Evolutionary conservation across 1,140 invertebrate species (phyloP).

Genomic region (Akabosia matsudoensis): DNA sequence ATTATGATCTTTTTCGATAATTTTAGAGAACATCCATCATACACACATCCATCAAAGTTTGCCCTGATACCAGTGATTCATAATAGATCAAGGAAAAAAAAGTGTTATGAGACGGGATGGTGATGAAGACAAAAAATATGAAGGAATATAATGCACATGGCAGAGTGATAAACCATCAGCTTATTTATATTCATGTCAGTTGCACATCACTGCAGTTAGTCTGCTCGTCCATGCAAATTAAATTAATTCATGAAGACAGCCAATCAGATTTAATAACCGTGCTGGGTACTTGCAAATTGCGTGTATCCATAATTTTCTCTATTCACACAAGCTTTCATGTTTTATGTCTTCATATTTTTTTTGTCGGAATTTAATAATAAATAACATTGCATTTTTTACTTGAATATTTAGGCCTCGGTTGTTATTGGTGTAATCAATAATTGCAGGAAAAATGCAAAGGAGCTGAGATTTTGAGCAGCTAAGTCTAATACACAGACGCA

Average conservation of each 20-base stretch:
- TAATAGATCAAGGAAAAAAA: not conserved
- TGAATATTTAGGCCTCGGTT: too few species aligned
- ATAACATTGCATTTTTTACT: too few species aligned
- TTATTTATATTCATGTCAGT: slow-evolving; percentile 15
- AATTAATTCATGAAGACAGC: slow-evolving; percentile 17
- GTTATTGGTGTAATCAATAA: too few species aligned
- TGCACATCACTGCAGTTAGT: not conserved
- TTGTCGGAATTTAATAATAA: too few species aligned
- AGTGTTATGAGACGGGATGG: not conserved
- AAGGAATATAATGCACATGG: not conserved
- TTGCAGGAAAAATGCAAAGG: too few species aligned
- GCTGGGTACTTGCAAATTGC: too few species aligned
- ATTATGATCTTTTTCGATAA: slow-evolving; percentile 19
- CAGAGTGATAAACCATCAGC: not conserved
- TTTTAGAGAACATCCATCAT: not conserved
- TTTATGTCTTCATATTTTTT: too few species aligned
- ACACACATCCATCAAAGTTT: not conserved
- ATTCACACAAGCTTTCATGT: too few species aligned
- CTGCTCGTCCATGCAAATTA: slow-evolving; percentile 11
- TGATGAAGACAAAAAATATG: not conserved
- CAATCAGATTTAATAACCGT: slow-evolving; percentile 10
- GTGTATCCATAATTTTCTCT: too few species aligned
- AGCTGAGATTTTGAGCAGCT: too few species aligned
- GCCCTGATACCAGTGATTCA: not conserved
- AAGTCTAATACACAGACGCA: too few species aligned